Evolutionary conservation across 2,113 vertebrate genomes (phyloP).

Genomic region (Nansenia antarctica): DNA sequence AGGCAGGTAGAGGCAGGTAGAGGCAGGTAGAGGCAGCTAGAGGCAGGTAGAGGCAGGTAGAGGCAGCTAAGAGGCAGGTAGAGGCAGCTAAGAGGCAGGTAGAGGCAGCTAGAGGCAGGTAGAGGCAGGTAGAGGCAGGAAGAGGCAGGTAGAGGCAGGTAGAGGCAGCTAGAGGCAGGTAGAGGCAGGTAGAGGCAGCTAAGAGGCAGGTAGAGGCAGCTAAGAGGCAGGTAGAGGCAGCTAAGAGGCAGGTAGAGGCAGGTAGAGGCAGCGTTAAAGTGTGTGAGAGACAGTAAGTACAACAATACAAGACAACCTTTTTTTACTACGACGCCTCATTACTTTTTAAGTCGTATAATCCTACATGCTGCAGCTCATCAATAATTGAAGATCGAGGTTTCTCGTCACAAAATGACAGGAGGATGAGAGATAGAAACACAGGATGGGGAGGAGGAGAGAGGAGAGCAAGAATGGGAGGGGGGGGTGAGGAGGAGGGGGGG

Average conservation of each 20-base stretch:
- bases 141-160: too few relatives aligned
- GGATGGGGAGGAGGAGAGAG: constrained; percentile 17
- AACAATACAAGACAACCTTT: constrained; percentile 70
- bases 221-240: constrained; percentile 51
- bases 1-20: too few relatives aligned
- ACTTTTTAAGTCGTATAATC: constrained; percentile 76
- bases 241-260: too few relatives aligned
- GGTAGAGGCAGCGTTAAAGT: constrained; percentile 49
- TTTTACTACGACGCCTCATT: constrained; percentile 71
- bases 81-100: constrained; percentile 48
- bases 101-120: constrained; percentile 54
- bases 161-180: constrained; percentile 54
- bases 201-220: constrained; percentile 51
- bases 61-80: constrained; percentile 52
- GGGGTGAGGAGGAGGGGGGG: constrained; percentile 33
- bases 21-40: too few relatives aligned
- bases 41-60: constrained; percentile 52
- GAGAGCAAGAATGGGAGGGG: constrained; percentile 53
- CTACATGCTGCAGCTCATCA: constrained; percentile 66
- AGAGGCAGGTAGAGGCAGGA: too few relatives aligned
- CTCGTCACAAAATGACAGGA: constrained; percentile 63
- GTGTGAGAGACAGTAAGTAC: constrained; percentile 65
- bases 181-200: constrained; percentile 52
- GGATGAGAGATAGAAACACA: constrained; percentile 32
- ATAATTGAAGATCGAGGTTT: constrained; percentile 74